Evolutionary conservation across 1,140 invertebrate species (phyloP).

Genomic region (Cataglyphis hispanica): DNA sequence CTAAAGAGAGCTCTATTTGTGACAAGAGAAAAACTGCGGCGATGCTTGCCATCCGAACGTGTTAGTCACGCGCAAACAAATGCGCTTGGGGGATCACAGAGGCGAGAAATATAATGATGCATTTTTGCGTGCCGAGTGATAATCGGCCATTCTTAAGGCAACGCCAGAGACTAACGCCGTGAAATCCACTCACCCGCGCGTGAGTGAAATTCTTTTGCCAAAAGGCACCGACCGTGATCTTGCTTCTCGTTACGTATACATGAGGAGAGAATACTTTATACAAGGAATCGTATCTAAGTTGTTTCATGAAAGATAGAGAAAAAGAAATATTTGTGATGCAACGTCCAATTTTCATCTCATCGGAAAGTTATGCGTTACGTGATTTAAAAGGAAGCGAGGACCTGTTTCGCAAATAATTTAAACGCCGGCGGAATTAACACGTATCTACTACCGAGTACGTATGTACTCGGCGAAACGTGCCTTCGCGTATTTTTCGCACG

Average conservation of each 20-base stretch:
- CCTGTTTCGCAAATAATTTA: constrained; percentile 18
- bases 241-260: background rate
- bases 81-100: background rate
- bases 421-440: background rate
- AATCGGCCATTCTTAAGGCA: background rate
- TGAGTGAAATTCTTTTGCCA: background rate
- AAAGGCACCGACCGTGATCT: constrained; percentile 17
- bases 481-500: background rate
- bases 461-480: constrained; percentile 33
- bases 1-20: constrained; percentile 13
- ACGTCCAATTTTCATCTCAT: background rate
- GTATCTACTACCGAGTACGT: background rate
- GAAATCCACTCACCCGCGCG: background rate
- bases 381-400: background rate
- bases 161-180: background rate
- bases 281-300: background rate
- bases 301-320: constrained; percentile 14
- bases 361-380: background rate
- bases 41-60: background rate
- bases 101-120: constrained; percentile 4
- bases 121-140: background rate
- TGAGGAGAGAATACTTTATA: background rate
- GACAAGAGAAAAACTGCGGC: background rate
- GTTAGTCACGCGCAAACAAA: background rate
- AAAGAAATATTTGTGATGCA: background rate